Evolutionary conservation across 1,140 invertebrate species (phyloP).

Genomic region (Bombus impatiens): DNA sequence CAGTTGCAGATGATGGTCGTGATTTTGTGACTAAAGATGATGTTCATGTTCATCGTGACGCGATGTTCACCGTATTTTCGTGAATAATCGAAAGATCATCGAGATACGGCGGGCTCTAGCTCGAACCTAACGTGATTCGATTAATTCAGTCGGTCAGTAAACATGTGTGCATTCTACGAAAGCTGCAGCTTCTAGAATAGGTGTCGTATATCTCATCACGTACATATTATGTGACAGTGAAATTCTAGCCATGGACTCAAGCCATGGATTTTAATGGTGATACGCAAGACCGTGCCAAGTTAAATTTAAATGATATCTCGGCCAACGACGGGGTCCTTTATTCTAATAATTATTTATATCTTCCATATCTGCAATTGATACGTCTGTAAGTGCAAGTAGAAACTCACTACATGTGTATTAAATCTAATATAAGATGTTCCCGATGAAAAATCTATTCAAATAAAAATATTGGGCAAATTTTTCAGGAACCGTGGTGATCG

Average conservation of each 20-base stretch:
- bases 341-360: not conserved
- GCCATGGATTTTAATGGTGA: constrained; percentile 81
- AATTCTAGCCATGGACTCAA: constrained; percentile 78
- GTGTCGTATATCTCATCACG: constrained; percentile 61
- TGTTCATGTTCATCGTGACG: too few species aligned
- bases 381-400: too few species aligned
- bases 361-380: not conserved
- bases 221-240: constrained; percentile 67
- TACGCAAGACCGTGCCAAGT: constrained; percentile 70
- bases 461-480: not conserved
- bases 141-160: constrained; percentile 44
- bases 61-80: not conserved
- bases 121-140: constrained; percentile 41
- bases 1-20: constrained; percentile 18
- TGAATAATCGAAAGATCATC: constrained; percentile 5
- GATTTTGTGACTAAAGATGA: not conserved
- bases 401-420: too few species aligned
- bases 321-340: constrained; percentile 65
- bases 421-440: not conserved
- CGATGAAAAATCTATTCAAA: not conserved
- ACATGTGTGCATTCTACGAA: constrained; percentile 76
- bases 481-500: not conserved
- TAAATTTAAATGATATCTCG: constrained; percentile 61
- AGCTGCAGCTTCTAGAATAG: constrained; percentile 71
- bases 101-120: not conserved